Conservation (phyloP, 2,113 vertebrate species). For the Chaetura pelagica region DNA sequence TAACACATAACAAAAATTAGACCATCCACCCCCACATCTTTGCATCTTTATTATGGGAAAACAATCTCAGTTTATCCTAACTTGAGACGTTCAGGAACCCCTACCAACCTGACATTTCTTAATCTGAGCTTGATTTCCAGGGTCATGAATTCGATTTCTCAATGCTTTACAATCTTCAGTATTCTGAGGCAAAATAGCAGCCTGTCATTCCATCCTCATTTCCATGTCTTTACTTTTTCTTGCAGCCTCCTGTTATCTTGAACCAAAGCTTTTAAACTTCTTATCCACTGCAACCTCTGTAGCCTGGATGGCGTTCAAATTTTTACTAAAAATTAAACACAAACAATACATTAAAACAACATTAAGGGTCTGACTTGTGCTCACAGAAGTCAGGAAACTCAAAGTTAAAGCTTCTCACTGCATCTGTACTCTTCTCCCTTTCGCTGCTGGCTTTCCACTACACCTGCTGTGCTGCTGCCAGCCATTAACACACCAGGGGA, state of each 20-base stretch:
- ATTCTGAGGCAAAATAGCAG: constrained; percentile 74
- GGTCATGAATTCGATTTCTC: constrained; percentile 80
- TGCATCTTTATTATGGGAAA: background rate
- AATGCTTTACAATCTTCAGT: constrained; percentile 77
- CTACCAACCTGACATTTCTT: constrained; percentile 83
- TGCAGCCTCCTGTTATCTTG: constrained; percentile 72
- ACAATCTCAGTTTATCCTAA: constrained; percentile 18
- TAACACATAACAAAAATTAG: background rate
- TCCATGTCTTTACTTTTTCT: constrained; percentile 75
- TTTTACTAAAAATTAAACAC: constrained; percentile 83
- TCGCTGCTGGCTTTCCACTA: background rate
- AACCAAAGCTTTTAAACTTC: constrained; percentile 78
- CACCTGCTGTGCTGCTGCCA: background rate
- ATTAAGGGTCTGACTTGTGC: constrained; percentile 34
- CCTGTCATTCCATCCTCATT: constrained; percentile 76
- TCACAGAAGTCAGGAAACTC: constrained; percentile 33
- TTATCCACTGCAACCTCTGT: constrained; percentile 75
- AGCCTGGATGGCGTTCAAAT: constrained; percentile 75
- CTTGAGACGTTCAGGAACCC: constrained; percentile 46
- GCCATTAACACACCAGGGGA: background rate
- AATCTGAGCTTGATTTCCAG: constrained; percentile 76
- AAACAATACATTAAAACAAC: constrained; percentile 79
- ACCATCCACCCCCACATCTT: constrained; percentile 42
- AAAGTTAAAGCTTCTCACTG: constrained; percentile 34
- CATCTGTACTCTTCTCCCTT: constrained; percentile 1